phyloP scores from a whole-genome alignment of 2,797 vertebrate species.

The Antennarius maculatus region DNA sequence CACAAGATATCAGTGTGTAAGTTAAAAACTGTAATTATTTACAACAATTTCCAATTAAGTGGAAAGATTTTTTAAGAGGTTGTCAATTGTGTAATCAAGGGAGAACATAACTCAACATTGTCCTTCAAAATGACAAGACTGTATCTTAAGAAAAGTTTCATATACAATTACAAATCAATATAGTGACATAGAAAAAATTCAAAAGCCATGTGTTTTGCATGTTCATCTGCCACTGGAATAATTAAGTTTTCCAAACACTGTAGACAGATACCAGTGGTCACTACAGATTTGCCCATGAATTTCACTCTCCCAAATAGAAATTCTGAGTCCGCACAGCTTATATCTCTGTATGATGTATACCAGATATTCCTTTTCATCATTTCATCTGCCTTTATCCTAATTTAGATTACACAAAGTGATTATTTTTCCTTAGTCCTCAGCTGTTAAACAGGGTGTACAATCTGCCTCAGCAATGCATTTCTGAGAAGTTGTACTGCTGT shows the following conservation, averaged over 20 bases:
- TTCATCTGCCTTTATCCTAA: conserved; percentile 6
- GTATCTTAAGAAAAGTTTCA: not conserved
- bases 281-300: conserved; percentile 2
- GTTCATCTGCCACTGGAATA: not conserved
- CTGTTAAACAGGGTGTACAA: conserved; percentile 24
- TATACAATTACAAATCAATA: not conserved
- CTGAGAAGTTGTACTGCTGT: conserved; percentile 57
- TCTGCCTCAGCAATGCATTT: conserved; percentile 47
- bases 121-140: not conserved
- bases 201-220: not conserved
- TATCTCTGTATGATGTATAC: not conserved
- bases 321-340: not conserved
- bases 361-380: conserved; percentile 6
- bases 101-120: too few species aligned
- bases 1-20: conserved; percentile 99
- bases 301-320: not conserved
- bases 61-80: not conserved
- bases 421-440: conserved; percentile 10
- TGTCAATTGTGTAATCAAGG: not conserved
- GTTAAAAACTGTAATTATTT: conserved; percentile 59
- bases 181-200: not conserved
- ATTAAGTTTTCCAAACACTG: not conserved
- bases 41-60: not conserved
- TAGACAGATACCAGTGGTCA: not conserved
- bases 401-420: conserved; percentile 34